Evolutionary conservation across 2,797 vertebrate genomes (phyloP).

Genomic region (Dicrostonyx torquatus): DNA sequence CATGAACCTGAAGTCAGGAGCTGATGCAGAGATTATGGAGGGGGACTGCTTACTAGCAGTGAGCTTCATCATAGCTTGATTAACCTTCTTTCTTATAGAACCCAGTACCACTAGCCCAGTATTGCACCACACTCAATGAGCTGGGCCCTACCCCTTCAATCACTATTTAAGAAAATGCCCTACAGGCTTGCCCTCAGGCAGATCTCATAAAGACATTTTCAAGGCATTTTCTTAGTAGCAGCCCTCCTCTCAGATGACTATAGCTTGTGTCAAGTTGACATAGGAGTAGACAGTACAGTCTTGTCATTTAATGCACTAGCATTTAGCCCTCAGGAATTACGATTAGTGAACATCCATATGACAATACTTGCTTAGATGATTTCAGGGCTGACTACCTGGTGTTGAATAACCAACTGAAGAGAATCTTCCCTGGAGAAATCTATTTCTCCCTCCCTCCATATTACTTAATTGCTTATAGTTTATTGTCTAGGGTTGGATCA

Average conservation of each 20-base stretch:
- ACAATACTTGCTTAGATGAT: background rate
- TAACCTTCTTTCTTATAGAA: background rate
- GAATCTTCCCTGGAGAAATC: background rate
- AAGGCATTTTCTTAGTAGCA: background rate
- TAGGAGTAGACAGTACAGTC: background rate
- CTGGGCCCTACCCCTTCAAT: background rate
- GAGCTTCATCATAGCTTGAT: background rate
- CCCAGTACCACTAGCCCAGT: background rate
- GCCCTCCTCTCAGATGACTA: background rate
- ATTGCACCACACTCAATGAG: background rate
- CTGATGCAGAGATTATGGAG: background rate
- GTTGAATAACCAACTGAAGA: background rate
- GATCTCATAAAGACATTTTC: background rate
- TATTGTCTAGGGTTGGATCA: background rate
- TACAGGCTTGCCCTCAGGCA: background rate
- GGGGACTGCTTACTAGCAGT: background rate
- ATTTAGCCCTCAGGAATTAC: constrained; percentile 39
- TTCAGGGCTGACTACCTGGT: background rate
- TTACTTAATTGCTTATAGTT: background rate
- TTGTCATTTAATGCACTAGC: background rate
- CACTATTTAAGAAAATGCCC: background rate
- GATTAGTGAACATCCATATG: background rate
- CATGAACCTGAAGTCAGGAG: background rate
- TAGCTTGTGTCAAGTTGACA: background rate
- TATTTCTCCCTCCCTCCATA: background rate